Evolutionary conservation across 1,140 invertebrate species (phyloP).

Genomic region (Bombus sylvicola): DNA sequence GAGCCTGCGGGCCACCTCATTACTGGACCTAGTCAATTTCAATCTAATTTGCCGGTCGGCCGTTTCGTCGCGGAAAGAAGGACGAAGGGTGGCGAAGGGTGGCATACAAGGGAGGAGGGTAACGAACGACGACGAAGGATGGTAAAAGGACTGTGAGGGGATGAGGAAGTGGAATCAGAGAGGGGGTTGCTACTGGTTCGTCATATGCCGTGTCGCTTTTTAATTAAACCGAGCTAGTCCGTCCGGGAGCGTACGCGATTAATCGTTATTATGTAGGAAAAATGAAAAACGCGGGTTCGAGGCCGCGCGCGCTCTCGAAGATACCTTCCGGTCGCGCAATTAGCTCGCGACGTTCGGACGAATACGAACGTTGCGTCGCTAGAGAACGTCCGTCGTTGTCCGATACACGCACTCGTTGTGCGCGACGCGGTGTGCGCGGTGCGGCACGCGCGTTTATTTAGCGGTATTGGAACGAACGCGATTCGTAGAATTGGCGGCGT

Average conservation of each 20-base stretch:
- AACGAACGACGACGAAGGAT: not conserved
- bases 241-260: constrained; percentile 50
- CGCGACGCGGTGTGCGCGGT: not conserved
- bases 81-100: not conserved
- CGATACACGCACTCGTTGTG: not conserved
- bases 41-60: constrained; percentile 72
- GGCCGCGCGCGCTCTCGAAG: constrained; percentile 28
- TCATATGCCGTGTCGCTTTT: constrained; percentile 65
- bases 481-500: constrained; percentile 43
- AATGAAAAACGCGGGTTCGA: constrained; percentile 48
- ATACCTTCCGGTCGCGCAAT: constrained; percentile 33
- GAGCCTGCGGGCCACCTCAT: constrained; percentile 67
- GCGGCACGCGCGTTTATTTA: constrained; percentile 17
- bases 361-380: not conserved
- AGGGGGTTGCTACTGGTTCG: constrained; percentile 20
- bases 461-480: constrained; percentile 38
- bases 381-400: not conserved
- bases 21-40: constrained; percentile 74
- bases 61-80: constrained; percentile 58
- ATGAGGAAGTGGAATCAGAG: not conserved
- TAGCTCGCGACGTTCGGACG: not conserved
- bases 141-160: too few relatives aligned
- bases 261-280: constrained; percentile 69
- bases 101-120: not conserved
- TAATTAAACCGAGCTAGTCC: constrained; percentile 65